Evolutionary conservation across 2,888 invertebrate species (phyloP), one percentile per base, ranked within the genome.

Genomic region (Cyclophora albipunctata): DNA sequence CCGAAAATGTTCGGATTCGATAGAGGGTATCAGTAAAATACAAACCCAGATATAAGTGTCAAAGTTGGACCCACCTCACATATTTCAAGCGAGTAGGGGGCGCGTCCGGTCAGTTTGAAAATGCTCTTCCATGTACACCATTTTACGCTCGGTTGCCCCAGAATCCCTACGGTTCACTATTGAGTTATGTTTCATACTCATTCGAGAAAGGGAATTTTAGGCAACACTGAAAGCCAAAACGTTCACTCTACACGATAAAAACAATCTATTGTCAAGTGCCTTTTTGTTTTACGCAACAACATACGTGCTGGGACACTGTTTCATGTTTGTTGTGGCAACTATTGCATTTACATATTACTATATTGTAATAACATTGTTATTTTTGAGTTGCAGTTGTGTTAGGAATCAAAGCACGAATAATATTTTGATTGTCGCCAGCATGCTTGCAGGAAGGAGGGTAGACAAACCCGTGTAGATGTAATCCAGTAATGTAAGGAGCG

Each of bases 121-220:
- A 81, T 79, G 70, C 75, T 77, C 75, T 78, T 78, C 73, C 71
- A 73, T 75, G 81, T 77, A 81, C 77, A 72, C 78, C 78, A 85
- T 87, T 85, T 82, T 75, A 81, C 84, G 79, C 77, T 77, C 77
- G 75, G 79, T 69, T 80, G 83, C 73, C 64, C 67, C 67, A 70
- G 73, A 75, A 78, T 80, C 80, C 78, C 78, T 70, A 59, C 73
- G 70, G 69, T 72, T 69, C 63, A 69, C 78, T 81, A 81, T 81
- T 81, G 79, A 84, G 79, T 82, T 84, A 83, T 82, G 75, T 77
- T 79, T 76, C 75, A 81, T 80, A 81, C 69, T 70, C 63, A 62
- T 59, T 55, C 62, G 67, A 63, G 68, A 66, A 66, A 68, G 67
- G 60, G 59, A 68, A 64, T 71, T 67, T 66, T 62, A 58, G 53